Evolutionary conservation across 2,888 invertebrate genomes (phyloP).

Genomic region (Lasioglossum calceatum): DNA sequence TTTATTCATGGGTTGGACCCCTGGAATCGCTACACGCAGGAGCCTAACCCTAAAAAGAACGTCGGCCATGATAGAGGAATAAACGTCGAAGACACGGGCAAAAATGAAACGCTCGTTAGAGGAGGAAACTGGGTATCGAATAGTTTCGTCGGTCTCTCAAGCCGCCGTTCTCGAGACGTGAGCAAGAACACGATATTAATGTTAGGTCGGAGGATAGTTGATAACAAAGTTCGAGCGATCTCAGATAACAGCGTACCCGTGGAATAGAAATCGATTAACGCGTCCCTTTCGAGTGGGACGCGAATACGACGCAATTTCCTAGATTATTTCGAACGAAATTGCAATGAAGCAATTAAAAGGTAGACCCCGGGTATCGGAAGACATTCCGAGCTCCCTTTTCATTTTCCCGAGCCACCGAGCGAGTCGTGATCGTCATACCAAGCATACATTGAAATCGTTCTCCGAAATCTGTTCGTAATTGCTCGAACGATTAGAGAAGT

Average conservation of each 20-base stretch:
- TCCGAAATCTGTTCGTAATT: not conserved
- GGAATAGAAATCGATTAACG: not conserved
- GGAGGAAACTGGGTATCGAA: not conserved
- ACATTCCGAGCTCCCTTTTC: not conserved
- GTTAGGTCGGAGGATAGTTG: not conserved
- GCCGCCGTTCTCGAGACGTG: not conserved
- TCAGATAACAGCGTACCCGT: not conserved
- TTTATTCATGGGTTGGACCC: not conserved
- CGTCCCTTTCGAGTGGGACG: not conserved
- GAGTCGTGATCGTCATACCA: not conserved
- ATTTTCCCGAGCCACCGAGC: conserved; percentile 1
- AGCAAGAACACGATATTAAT: not conserved
- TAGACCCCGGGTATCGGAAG: not conserved
- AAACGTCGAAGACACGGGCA: not conserved
- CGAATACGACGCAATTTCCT: not conserved
- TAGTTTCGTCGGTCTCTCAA: not conserved
- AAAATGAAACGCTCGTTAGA: not conserved
- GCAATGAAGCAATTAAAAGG: not conserved
- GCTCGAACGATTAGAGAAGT: not conserved
- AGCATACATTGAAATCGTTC: not conserved
- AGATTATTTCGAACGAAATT: conserved; percentile 2
- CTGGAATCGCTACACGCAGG: not conserved
- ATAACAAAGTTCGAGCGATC: conserved; percentile 12
- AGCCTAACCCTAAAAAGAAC: not conserved
- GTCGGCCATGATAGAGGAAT: not conserved